These are phyloP conservation scores for Antechinus stuartii DNA, from an alignment of 2,113 vertebrate species.

Conservation along the genomic window DNA sequence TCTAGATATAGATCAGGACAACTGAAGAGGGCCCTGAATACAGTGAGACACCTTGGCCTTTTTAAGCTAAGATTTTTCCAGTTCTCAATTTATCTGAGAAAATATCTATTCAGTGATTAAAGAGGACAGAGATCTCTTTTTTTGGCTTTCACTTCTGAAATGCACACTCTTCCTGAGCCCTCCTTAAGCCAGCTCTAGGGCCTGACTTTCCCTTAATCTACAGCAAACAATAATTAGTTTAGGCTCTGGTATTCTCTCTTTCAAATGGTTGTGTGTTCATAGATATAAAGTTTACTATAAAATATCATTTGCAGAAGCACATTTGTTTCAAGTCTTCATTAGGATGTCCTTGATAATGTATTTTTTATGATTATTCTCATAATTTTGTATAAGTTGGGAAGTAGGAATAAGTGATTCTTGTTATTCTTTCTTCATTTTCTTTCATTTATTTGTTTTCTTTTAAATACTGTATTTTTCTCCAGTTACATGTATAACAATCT, in stretches of 20 bases:
- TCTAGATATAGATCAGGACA: no score
- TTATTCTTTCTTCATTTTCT: not conserved
- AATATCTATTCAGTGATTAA: not conserved
- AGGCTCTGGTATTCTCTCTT: not conserved
- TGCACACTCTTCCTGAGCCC: not conserved
- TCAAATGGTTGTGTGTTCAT: not conserved
- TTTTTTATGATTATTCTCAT: not conserved
- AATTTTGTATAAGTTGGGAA: not conserved
- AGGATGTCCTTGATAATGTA: not conserved
- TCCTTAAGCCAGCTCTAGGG: not conserved
- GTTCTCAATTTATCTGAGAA: no score
- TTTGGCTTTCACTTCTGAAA: not conserved
- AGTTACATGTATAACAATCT: no score
- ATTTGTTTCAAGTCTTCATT: not conserved
- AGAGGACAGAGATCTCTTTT: not conserved
- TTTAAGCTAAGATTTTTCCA: no score
- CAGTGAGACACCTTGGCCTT: no score
- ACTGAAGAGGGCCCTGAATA: no score
- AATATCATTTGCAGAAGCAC: not conserved
- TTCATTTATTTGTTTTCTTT: not conserved
- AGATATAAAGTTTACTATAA: not conserved
- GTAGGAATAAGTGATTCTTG: not conserved
- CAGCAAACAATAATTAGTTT: not conserved
- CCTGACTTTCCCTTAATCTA: not conserved
- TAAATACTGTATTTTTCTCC: no score